A percentile compares a stretch with the other conserved stretches of the same genome.
Conservation (phyloP, 2,797 vertebrate genomes). For the Rhynchotus rufescens region DNA sequence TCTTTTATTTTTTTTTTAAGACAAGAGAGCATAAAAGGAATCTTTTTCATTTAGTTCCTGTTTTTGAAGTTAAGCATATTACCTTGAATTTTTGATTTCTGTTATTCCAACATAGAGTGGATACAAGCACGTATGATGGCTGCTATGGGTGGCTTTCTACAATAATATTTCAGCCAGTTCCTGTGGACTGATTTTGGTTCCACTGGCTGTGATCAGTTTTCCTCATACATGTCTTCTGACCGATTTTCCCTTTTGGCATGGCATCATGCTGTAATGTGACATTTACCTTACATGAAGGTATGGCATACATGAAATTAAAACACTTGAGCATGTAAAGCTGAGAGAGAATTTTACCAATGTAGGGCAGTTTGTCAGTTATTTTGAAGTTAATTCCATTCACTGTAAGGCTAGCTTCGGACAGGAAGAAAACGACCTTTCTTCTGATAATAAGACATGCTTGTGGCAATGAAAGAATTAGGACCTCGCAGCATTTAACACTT, state of each 20-base stretch:
- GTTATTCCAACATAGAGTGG: neutral
- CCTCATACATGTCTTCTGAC: neutral
- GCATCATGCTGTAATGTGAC: neutral
- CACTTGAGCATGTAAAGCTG: neutral
- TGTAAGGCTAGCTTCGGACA: neutral
- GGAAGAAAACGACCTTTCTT: neutral
- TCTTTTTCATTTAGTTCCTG: neutral
- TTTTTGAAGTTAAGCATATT: neutral
- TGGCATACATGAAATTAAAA: neutral
- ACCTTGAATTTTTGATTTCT: neutral
- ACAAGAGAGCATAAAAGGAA: neutral
- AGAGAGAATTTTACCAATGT: neutral
- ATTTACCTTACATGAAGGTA: neutral
- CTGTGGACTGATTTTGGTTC: neutral
- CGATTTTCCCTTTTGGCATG: rapidly evolving
- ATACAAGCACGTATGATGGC: neutral
- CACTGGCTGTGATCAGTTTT: neutral
- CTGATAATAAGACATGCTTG: neutral
- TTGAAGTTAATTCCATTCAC: neutral
- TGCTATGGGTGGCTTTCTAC: neutral
- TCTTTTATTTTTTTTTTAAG: neutral
- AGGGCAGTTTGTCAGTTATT: neutral
- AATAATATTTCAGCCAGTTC: neutral
- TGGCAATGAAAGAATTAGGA: neutral
- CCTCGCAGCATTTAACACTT: neutral